A percentile compares a stretch with the other conserved stretches of the same genome.
Conservation (phyloP, 2,113 vertebrate species). For the Cololabis saira region DNA sequence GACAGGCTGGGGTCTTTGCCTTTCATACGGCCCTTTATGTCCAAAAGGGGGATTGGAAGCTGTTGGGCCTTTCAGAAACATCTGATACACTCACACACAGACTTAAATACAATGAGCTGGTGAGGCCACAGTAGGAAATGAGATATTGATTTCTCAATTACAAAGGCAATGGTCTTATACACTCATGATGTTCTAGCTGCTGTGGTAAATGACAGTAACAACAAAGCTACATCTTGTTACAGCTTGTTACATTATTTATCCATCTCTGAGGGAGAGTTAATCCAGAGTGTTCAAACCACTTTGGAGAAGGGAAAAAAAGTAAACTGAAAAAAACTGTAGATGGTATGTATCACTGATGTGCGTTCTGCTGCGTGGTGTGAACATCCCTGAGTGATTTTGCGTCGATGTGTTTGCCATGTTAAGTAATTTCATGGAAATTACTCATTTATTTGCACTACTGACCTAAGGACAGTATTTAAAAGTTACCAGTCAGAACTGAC, state of each 20-base stretch:
- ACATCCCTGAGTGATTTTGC: constrained; percentile 12
- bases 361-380: constrained; percentile 4
- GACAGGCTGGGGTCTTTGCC: constrained; percentile 52
- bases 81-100: constrained; percentile 35
- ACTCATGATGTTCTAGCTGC: constrained; percentile 68
- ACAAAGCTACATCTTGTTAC: constrained; percentile 64
- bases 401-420: constrained; percentile 30
- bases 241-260: constrained; percentile 44
- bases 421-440: constrained; percentile 36
- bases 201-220: constrained; percentile 68
- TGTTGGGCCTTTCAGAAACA: constrained; percentile 54
- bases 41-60: constrained; percentile 62
- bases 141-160: constrained; percentile 83
- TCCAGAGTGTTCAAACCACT: constrained; percentile 19
- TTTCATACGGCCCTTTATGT: constrained; percentile 67
- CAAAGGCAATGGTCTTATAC: constrained; percentile 60
- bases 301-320: not conserved
- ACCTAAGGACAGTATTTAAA: constrained; percentile 26
- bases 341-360: not conserved
- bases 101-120: constrained; percentile 60
- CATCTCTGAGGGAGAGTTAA: constrained; percentile 25
- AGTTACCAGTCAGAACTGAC: constrained; percentile 36
- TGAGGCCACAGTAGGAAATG: constrained; percentile 75
- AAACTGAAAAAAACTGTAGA: not conserved
- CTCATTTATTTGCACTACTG: constrained; percentile 43